Base-by-base conservation (phyloP, 2,797 vertebrate species). In the Limosa lapponica region DNA sequence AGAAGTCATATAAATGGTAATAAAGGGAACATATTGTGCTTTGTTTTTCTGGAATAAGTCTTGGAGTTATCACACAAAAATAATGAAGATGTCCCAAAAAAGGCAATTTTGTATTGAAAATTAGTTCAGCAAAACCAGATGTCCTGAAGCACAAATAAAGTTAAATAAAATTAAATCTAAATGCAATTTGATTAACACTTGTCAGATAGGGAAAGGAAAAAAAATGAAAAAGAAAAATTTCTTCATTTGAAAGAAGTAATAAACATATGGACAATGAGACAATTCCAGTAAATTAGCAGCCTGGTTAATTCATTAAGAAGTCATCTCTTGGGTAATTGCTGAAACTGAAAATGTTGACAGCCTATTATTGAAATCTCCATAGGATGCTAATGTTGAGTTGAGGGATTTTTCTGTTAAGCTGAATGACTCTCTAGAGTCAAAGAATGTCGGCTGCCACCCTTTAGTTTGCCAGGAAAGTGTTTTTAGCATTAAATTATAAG, bases 281-380 rank as follows among this genome's bases (percentile, higher is more conserved):
- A 78, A 84, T 94, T 95, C 49, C 57, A 90, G 70, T 80, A 90
- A 93, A 94, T 95, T 91, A 94, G 46, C 62, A 91, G 46, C 66
- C 73, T 94, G 72, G 41, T 94, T 95, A 95, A 90, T 95, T 95
- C 89, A 85, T 92, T 85, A 87, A 52, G 92, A 93, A 86, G 67
- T 90, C 44, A 65, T 85, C 94, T 93, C 70, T 79, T 84, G 87
- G 57, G 89, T 93, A 94, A 95, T 69, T 92, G 75, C 52, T 82
- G 59, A 89, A 92, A 78, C 66, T 81, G 37, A 90, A 95, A 94
- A 92, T 85, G 82, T 90, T 95, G 94, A 78, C 82, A 93, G 59
- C 73, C 84, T 90, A 39, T 94, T 93, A 92, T 30, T n/a, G 79
- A 93, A 93, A 44, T 89, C 73, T 89, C 82, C 28, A 64, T 80